phyloP scores from a whole-genome alignment of 2,888 invertebrate genomes.

The Ennomos quercinarius region DNA sequence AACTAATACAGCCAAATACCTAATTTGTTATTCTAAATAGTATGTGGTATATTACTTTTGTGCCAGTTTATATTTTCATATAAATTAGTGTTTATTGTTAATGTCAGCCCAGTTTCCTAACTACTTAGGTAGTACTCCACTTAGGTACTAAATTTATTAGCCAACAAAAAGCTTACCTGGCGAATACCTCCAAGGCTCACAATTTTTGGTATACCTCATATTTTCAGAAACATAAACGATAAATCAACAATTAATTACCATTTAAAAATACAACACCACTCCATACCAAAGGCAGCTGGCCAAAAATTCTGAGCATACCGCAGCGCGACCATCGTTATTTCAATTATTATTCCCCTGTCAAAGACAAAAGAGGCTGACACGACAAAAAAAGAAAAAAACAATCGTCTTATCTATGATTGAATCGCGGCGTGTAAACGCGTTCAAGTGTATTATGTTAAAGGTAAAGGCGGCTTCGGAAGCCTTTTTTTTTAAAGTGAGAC shows the following conservation, averaged over 20 bases:
- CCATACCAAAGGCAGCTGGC: constrained; percentile 70
- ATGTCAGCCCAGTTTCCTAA: too few species aligned
- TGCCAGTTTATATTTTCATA: too few species aligned
- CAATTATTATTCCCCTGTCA: constrained; percentile 83
- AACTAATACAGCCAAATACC: too few species aligned
- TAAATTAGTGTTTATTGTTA: too few species aligned
- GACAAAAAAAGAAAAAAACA: constrained; percentile 65
- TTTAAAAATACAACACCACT: constrained; percentile 39
- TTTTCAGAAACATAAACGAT: constrained; percentile 25
- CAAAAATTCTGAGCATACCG: constrained; percentile 79
- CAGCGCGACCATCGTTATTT: constrained; percentile 79
- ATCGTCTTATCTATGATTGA: constrained; percentile 82
- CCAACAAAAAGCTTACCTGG: constrained; percentile 1
- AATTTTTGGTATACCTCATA: constrained; percentile 19
- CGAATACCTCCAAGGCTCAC: constrained; percentile 5
- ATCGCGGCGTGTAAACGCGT: constrained; percentile 80
- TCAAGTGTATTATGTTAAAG: constrained; percentile 75
- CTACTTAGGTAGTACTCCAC: neutral
- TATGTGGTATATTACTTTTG: too few species aligned
- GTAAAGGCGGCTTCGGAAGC: constrained; percentile 75
- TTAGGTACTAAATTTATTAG: constrained; percentile 12
- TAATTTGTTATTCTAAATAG: too few species aligned
- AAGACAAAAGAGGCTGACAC: constrained; percentile 83
- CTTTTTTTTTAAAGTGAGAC: constrained; percentile 44
- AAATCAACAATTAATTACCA: constrained; percentile 41